These are phyloP conservation scores for Congeria kusceri DNA, from an alignment of 2,888 invertebrate species.

Conservation along the genomic window DNA sequence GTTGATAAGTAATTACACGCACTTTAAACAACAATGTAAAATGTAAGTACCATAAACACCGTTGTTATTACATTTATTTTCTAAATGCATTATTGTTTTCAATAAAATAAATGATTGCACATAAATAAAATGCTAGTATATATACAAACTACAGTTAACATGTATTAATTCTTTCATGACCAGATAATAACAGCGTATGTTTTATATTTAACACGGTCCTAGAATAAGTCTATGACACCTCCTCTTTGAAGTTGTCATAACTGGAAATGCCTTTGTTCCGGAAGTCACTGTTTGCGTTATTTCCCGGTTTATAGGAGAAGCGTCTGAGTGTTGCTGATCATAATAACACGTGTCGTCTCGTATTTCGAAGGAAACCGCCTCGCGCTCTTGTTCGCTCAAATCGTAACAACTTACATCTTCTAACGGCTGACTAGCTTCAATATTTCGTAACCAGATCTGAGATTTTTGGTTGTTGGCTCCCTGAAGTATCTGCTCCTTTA, in stretches of 20 bases:
- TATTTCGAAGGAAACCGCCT: constrained; percentile 72
- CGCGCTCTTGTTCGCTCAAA: constrained; percentile 63
- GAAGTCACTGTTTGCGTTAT: no score
- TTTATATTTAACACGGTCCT: constrained; percentile 1
- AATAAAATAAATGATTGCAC: no score
- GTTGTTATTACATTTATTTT: no score
- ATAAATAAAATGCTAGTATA: neutral
- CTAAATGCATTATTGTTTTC: no score
- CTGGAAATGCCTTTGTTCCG: no score
- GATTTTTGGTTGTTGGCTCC: constrained; percentile 80
- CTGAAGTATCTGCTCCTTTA: constrained; percentile 72
- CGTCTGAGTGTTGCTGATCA: constrained; percentile 39
- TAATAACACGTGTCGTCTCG: constrained; percentile 72
- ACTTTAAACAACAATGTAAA: no score
- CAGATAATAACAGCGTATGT: constrained; percentile 26
- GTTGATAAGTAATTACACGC: no score
- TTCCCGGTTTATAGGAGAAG: no score
- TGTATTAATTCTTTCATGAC: constrained; percentile 30
- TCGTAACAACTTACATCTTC: constrained; percentile 73
- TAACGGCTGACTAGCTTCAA: constrained; percentile 78
- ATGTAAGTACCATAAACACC: no score
- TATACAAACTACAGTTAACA: constrained; percentile 18
- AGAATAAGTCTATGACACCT: no score
- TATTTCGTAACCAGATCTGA: constrained; percentile 79
- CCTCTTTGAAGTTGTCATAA: no score